Evolutionary conservation across 2,113 vertebrate species (phyloP).

Genomic region (Petroica traversi): DNA sequence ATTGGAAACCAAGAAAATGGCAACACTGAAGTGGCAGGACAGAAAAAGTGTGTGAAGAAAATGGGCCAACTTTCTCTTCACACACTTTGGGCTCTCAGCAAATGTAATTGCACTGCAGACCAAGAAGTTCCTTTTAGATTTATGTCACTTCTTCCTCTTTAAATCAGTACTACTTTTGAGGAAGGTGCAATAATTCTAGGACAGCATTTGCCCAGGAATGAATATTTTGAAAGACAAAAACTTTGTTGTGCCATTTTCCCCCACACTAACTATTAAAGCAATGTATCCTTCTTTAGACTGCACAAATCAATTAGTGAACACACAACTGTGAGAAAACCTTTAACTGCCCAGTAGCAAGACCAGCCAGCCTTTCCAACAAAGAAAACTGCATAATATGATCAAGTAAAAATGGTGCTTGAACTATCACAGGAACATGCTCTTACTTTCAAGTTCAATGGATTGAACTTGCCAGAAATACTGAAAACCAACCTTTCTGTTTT

Average conservation of each 20-base stretch:
- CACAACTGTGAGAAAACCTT: neutral
- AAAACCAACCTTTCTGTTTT: neutral
- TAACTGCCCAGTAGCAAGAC: neutral
- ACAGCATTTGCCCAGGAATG: neutral
- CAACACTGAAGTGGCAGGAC: neutral
- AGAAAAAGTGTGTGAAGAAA: neutral
- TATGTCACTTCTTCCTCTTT: neutral
- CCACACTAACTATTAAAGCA: neutral
- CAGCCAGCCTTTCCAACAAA: neutral
- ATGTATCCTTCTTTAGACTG: neutral
- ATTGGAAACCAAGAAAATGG: neutral
- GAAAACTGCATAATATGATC: neutral
- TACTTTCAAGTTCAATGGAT: neutral
- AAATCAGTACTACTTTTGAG: neutral
- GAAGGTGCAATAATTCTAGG: neutral
- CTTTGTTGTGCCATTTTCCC: neutral
- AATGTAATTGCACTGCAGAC: neutral
- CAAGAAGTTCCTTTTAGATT: neutral
- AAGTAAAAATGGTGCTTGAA: neutral
- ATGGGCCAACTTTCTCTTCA: neutral
- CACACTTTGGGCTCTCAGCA: neutral
- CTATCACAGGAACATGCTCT: neutral
- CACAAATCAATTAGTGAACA: neutral
- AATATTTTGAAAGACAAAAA: neutral
- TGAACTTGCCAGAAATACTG: neutral